Base-by-base conservation (phyloP, 2,797 vertebrate genomes). In the Platalea minor region DNA sequence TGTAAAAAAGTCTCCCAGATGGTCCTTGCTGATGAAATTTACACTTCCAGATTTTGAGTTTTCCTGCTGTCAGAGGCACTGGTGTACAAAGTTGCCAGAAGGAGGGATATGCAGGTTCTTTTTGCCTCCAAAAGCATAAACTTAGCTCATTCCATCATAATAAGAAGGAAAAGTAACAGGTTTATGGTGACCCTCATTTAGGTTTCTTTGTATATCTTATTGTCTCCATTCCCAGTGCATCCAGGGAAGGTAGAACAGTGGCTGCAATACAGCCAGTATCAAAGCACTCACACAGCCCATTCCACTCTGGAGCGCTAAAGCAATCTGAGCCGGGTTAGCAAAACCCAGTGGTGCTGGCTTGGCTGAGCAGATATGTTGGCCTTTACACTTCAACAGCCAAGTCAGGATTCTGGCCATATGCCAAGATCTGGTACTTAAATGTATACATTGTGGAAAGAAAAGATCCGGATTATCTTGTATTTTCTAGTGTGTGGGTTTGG, bases 341-440 rank as follows among this genome's bases (percentile, higher is more conserved):
- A 73, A 92, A 74, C 48, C 84, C 81, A 39, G 53, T 61, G 61
- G 29, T 80, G 57, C 68, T 89, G 87, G 41, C 57, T 93, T 96
- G 87, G 69, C 69, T 93, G 53, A 92, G 79, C 82, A 92, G 85
- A 81, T 94, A 33, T 28, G 20, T 88, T 92, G 91, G 88, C 57
- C 64, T 75, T 96, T 85, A 77, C 43, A 56, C 65, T 61, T 89
- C 82, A 91, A n/a, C 74, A 93, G n/a, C 26, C 86, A 78, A 85
- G 20, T 76, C 35, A 75, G 41, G 64, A 69, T 82, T 88, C 84
- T 92, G 88, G 86, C 69, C 43, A 13, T 41, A 65, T 0, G 13
- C 84, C 86, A 88, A 61, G 39, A 68, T 65, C 50, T 92, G 39
- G 17, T 80, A 57, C 80, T 87, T 89, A 54, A 95, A 74, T 59